Percentiles rank a stretch among this genome's conserved stretches.
Conservation (phyloP, 2,888 invertebrate genomes). For the Spisula solida region DNA sequence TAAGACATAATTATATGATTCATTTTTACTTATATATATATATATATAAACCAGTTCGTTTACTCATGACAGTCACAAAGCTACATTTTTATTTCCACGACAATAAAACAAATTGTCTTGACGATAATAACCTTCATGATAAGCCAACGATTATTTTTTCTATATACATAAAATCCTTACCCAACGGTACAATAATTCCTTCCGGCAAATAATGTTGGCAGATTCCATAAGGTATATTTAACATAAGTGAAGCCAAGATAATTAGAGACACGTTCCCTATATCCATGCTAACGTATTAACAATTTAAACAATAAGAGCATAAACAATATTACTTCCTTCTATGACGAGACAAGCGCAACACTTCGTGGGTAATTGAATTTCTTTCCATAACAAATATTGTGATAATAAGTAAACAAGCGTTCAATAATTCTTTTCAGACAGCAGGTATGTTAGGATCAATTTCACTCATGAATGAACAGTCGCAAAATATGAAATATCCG, state of each 20-base stretch:
- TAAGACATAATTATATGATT: no score
- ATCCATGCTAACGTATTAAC: not conserved
- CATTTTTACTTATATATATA: no score
- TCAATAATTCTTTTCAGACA: not conserved
- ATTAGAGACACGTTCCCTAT: not conserved
- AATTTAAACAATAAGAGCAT: not conserved
- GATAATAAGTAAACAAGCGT: conserved; percentile 6
- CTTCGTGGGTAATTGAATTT: conserved; percentile 6
- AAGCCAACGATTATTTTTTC: not conserved
- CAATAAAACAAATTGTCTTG: not conserved
- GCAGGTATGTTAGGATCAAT: conserved; percentile 2
- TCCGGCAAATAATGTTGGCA: conserved; percentile 51
- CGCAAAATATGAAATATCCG: not conserved
- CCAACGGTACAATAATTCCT: conserved; percentile 57
- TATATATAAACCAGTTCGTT: no score
- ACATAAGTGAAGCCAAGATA: not conserved
- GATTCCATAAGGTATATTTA: not conserved
- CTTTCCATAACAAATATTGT: conserved; percentile 10
- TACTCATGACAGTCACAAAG: not conserved
- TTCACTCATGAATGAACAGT: conserved; percentile 9
- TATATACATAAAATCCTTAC: conserved; percentile 47
- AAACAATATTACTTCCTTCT: not conserved
- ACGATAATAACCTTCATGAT: not conserved
- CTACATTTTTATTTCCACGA: not conserved
- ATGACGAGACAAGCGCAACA: not conserved